Base-by-base conservation (phyloP, 2,797 vertebrate species). In the Gobio occitaniae region DNA sequence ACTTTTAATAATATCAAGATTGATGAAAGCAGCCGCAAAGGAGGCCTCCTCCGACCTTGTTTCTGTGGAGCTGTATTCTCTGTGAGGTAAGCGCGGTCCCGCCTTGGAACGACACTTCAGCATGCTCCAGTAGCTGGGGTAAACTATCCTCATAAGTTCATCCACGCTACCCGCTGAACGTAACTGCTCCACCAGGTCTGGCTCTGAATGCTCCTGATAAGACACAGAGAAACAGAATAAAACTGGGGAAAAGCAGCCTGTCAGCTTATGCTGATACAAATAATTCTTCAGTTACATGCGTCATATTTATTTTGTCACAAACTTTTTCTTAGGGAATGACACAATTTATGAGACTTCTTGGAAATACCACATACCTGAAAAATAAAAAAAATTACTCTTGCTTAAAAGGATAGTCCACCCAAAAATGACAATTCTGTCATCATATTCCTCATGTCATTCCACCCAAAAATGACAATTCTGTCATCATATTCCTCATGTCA, bases 1-100 rank as follows among this genome's bases (percentile, higher is more conserved):
- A 99, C 98, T 99, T 97, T 97, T 99, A 83, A 98, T 93, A 85
- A 98, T 93, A 78, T 99, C 98, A 89, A 97, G 90, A 90, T 97
- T 98, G 91, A 97, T 95, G 93, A 96, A 97, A 56, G 96, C 96
- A 63, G 98, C 97, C 0, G 98, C 97, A 84, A 97, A 99, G 84
- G 93, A 94, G 78, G 94, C 95, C 89, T 97, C 96, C 78, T 95
- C 96, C 70, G 93, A 91, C 88, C 91, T 94, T 7, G 93, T 88
- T 80, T 93, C 93, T 86, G 90, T 89, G 78, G 86, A 91, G 87
- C 92, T 78, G 52, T 91, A 92, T 3, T 95, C 96, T 81, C 87
- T 91, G 87, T 38, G 66, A 50, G 93, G 91, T 17, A 95, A 88
- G 92, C 95, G 93, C 87, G 94, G 88, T 86, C 93, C 95, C 81